Evolutionary conservation across 2,888 invertebrate genomes (phyloP).

Genomic region (Esperia sulphurella): DNA sequence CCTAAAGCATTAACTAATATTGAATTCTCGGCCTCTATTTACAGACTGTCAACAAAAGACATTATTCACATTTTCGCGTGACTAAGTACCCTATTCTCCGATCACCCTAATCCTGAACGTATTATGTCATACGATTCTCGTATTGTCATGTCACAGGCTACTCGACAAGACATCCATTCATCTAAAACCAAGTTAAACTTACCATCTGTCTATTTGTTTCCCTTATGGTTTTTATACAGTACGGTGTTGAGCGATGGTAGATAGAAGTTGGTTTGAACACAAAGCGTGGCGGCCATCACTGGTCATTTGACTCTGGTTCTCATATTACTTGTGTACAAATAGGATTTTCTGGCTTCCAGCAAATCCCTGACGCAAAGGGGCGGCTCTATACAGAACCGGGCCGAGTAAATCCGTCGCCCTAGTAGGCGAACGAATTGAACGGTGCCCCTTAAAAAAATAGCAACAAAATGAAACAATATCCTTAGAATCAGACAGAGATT

Average conservation of each 20-base stretch:
- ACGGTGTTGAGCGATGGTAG: conserved; percentile 15
- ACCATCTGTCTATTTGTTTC: conserved; percentile 11
- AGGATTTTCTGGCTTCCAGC: conserved; percentile 28
- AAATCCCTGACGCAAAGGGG: conserved; percentile 16
- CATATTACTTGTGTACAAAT: conserved; percentile 48
- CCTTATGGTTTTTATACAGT: conserved; percentile 1
- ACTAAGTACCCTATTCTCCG: conserved; percentile 32
- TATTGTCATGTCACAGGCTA: conserved; percentile 30
- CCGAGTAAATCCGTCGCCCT: too few relatives aligned
- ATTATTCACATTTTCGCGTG: conserved; percentile 9
- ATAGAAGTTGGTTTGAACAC: conserved; percentile 5
- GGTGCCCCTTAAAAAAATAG: too few relatives aligned
- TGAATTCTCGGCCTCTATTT: too few relatives aligned
- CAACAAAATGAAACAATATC: too few relatives aligned
- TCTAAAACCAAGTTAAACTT: conserved; percentile 6
- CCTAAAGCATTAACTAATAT: too few relatives aligned
- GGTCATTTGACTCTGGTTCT: conserved; percentile 46
- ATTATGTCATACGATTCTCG: conserved; percentile 38
- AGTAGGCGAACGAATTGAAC: too few relatives aligned
- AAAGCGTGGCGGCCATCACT: conserved; percentile 21
- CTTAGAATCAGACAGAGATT: too few relatives aligned
- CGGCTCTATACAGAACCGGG: too few relatives aligned
- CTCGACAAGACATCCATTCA: conserved; percentile 25
- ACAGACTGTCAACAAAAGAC: not conserved
- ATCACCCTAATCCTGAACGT: conserved; percentile 31